A percentile compares a stretch with the other conserved stretches of the same genome.
These are phyloP conservation scores for Cactoblastis cactorum DNA, from an alignment of 2,888 invertebrate genomes.

Conservation along the genomic window DNA sequence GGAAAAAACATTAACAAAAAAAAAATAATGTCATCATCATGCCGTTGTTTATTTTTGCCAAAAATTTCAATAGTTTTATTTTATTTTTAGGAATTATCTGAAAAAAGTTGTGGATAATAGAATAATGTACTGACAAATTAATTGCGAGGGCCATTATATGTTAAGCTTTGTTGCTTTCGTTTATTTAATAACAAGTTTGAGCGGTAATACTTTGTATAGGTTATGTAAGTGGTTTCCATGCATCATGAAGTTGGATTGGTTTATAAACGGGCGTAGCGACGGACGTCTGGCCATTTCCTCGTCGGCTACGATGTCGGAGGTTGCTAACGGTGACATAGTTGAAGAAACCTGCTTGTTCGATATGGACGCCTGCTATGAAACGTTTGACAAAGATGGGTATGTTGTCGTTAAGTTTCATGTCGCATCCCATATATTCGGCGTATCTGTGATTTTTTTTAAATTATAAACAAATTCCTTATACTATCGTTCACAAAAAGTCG, in stretches of 20 bases:
- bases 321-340: conserved; percentile 57
- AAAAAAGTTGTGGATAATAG: too few relatives aligned
- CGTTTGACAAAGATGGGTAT: conserved; percentile 94
- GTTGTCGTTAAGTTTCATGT: conserved; percentile 37
- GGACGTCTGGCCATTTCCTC: conserved; percentile 61
- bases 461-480: not conserved
- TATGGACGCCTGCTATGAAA: conserved; percentile 95
- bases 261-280: conserved; percentile 56
- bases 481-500: not conserved
- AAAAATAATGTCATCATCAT: too few relatives aligned
- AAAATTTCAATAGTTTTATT: too few relatives aligned
- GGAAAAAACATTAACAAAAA: too few relatives aligned
- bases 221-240: conserved; percentile 38
- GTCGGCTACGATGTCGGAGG: conserved; percentile 70
- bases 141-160: not conserved
- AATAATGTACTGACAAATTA: not conserved
- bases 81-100: too few relatives aligned
- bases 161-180: not conserved
- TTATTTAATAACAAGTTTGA: not conserved
- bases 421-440: not conserved
- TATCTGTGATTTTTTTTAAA: not conserved
- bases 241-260: conserved; percentile 60
- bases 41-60: too few relatives aligned
- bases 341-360: conserved; percentile 79
- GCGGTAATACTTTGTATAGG: conserved; percentile 35